phyloP scores from a whole-genome alignment of 2,113 vertebrate genomes.

The Callaeas wilsoni region DNA sequence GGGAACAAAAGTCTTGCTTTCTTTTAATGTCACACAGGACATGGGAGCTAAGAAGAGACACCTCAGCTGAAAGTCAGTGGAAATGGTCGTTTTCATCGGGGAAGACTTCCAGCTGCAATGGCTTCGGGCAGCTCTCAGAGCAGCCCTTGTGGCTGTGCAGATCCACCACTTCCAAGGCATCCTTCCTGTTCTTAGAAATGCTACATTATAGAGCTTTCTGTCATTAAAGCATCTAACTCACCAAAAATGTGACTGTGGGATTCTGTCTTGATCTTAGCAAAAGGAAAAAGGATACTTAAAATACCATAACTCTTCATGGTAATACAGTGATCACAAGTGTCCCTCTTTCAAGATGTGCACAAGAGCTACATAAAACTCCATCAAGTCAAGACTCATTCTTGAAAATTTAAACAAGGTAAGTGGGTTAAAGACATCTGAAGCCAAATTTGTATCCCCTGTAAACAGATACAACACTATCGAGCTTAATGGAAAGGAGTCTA shows the following conservation, averaged over 20 bases:
- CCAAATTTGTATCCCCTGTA: not conserved
- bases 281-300: not conserved
- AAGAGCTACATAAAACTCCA: not conserved
- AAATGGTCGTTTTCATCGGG: not conserved
- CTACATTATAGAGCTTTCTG: not conserved
- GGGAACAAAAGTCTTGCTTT: not conserved
- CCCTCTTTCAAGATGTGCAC: not conserved
- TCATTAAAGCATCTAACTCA: not conserved
- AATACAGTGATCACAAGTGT: not conserved
- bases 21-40: not conserved
- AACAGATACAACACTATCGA: not conserved
- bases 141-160: not conserved
- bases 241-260: not conserved
- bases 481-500: not conserved
- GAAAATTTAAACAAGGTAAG: not conserved
- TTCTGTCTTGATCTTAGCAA: not conserved
- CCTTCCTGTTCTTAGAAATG: not conserved
- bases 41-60: not conserved
- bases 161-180: not conserved
- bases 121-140: not conserved
- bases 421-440: not conserved
- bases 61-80: not conserved
- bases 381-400: not conserved
- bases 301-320: not conserved
- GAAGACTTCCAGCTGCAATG: not conserved